Percentiles rank a stretch among this genome's conserved stretches.
Conservation (phyloP, 2,113 vertebrate genomes). For the Scopus umbretta region DNA sequence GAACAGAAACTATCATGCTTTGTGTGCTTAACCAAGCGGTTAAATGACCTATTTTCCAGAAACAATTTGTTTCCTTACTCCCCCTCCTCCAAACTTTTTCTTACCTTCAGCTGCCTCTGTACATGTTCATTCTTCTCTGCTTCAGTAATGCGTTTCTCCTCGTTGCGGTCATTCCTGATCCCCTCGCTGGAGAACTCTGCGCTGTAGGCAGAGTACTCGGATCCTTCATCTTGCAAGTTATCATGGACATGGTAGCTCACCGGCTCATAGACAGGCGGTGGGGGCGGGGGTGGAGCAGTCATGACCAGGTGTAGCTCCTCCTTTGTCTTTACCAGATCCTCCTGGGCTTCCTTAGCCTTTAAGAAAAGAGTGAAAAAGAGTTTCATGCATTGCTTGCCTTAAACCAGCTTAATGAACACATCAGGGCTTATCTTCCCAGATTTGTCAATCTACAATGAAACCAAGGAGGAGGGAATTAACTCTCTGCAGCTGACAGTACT, state of each 20-base stretch:
- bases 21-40: not conserved
- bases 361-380: not conserved
- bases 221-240: slow-evolving; percentile 79
- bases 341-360: slow-evolving; percentile 87
- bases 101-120: slow-evolving; percentile 89
- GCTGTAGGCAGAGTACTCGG: slow-evolving; percentile 82
- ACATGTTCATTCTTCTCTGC: slow-evolving; percentile 92
- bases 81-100: not conserved
- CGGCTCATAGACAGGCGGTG: slow-evolving; percentile 77
- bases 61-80: not conserved
- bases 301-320: slow-evolving; percentile 88
- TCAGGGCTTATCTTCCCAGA: not conserved
- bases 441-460: not conserved
- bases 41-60: not conserved
- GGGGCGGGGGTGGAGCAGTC: slow-evolving; percentile 77
- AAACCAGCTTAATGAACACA: not conserved
- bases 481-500: not conserved
- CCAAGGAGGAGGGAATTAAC: not conserved
- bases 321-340: slow-evolving; percentile 86
- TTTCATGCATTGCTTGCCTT: not conserved
- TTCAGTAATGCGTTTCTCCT: slow-evolving; percentile 90
- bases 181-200: slow-evolving; percentile 84
- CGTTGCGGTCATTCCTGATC: slow-evolving; percentile 83
- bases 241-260: slow-evolving; percentile 78
- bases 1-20: not conserved